Conservation (phyloP, 2,113 vertebrate genomes). For the Dasypus novemcinctus region DNA sequence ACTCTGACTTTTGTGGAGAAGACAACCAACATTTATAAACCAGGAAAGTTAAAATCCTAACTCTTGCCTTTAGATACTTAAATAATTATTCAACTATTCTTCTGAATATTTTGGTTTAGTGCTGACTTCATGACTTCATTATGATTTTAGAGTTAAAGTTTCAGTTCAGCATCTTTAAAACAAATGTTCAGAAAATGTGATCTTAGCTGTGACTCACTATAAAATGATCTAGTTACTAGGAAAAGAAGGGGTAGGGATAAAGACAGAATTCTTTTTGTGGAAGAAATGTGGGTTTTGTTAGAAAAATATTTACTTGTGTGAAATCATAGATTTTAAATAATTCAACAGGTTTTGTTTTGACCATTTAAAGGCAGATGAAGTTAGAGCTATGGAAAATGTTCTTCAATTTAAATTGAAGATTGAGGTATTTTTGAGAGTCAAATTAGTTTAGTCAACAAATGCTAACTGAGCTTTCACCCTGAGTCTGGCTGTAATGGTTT, state of each 20-base stretch:
- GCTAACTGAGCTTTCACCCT: background rate
- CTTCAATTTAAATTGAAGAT: constrained; percentile 24
- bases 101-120: constrained; percentile 11
- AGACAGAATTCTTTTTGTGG: background rate
- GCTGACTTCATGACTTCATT: background rate
- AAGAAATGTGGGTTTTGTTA: constrained; percentile 4
- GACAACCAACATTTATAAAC: background rate
- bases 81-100: constrained; percentile 19
- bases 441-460: background rate
- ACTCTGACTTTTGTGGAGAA: background rate
- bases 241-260: background rate
- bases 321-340: constrained; percentile 44
- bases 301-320: background rate
- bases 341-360: background rate
- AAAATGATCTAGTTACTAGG: background rate
- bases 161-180: background rate
- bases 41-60: background rate
- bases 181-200: constrained; percentile 1
- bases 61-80: background rate
- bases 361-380: background rate
- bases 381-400: background rate
- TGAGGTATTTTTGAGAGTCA: background rate
- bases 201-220: background rate
- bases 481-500: background rate
- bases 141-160: background rate